phyloP scores from a whole-genome alignment of 2,113 vertebrate genomes.

The Amia ocellicauda region DNA sequence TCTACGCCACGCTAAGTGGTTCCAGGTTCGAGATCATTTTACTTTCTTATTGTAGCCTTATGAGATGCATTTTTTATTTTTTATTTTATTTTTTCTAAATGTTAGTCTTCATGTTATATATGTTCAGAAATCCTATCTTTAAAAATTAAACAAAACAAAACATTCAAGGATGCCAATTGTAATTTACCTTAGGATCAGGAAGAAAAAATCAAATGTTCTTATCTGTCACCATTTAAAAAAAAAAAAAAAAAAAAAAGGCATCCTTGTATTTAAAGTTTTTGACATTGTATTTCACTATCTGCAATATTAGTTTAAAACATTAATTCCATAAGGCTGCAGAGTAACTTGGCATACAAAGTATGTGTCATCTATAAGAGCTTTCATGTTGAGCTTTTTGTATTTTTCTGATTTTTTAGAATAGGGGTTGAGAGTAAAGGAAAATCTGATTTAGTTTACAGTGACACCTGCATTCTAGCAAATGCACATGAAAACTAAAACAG shows the following conservation, averaged over 20 bases:
- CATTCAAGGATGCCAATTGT: constrained; percentile 77
- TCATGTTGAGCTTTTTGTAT: constrained; percentile 82
- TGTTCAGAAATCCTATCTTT: constrained; percentile 22
- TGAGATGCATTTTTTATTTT: constrained; percentile 74
- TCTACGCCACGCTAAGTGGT: constrained; percentile 99
- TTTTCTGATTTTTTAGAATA: constrained; percentile 69
- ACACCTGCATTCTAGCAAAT: constrained; percentile 76
- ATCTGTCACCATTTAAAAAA: constrained; percentile 53
- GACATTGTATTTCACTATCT: constrained; percentile 21
- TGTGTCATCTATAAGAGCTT: constrained; percentile 77
- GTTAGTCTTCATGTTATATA: constrained; percentile 9
- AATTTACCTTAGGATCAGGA: constrained; percentile 62
- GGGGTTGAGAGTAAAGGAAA: constrained; percentile 87
- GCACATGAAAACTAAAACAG: constrained; percentile 81
- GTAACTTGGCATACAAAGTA: constrained; percentile 86
- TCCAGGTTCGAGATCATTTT: constrained; percentile 99
- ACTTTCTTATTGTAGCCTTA: constrained; percentile 99
- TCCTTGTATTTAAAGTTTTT: constrained; percentile 60
- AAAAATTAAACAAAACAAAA: constrained; percentile 56
- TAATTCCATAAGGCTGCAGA: constrained; percentile 99
- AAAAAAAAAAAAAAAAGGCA: constrained; percentile 46
- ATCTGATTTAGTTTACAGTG: constrained; percentile 88
- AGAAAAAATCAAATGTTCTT: constrained; percentile 47
- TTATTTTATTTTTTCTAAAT: constrained; percentile 44
- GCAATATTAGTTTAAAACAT: constrained; percentile 41